Evolutionary conservation across 2,113 vertebrate species (phyloP).

Genomic region (Aviceda subcristata): DNA sequence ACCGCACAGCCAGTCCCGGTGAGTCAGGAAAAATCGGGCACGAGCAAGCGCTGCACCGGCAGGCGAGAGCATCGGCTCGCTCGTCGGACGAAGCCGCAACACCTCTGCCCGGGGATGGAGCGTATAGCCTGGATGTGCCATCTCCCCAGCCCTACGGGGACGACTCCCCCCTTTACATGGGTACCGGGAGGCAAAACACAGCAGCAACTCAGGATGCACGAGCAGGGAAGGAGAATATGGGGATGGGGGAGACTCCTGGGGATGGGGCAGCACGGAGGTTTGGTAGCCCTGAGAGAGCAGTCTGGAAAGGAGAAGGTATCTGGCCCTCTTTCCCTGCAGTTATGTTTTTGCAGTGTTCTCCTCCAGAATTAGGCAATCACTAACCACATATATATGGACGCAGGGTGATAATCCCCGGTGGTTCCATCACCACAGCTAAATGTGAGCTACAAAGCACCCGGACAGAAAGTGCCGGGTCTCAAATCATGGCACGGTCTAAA

Average conservation of each 20-base stretch:
- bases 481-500: rapidly evolving
- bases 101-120: not conserved
- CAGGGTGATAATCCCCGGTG: not conserved
- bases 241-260: not conserved
- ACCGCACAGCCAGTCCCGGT: rapidly evolving
- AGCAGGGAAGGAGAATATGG: not conserved
- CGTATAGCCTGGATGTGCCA: rapidly evolving
- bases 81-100: rapidly evolving
- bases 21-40: not conserved
- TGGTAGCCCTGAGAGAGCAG: not conserved
- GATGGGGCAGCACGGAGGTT: not conserved
- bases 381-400: not conserved
- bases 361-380: not conserved
- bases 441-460: not conserved
- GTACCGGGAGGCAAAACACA: not conserved
- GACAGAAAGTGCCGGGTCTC: not conserved
- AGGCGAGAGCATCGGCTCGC: not conserved
- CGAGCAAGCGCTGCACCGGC: rapidly evolving
- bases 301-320: not conserved
- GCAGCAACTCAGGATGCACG: rapidly evolving
- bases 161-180: rapidly evolving
- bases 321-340: not conserved
- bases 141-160: rapidly evolving
- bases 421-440: not conserved
- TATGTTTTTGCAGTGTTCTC: not conserved